Conservation (phyloP, 2,888 invertebrate genomes). For the Drosophila kokeensis region DNA sequence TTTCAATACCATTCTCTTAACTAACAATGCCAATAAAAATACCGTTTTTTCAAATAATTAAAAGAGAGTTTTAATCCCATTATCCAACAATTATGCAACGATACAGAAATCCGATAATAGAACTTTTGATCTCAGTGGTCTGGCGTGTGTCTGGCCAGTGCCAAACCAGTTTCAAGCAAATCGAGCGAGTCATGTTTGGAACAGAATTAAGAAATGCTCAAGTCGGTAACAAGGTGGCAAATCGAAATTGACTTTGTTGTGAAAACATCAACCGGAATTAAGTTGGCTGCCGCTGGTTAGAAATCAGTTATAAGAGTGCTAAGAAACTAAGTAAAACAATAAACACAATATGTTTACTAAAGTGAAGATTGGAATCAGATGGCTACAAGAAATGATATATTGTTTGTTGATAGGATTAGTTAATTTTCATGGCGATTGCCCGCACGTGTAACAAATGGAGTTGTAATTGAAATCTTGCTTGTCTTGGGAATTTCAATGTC, state of each 20-base stretch:
- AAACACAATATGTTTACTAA: slow-evolving; percentile 3
- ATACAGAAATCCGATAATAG: slow-evolving; percentile 32
- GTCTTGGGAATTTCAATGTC: slow-evolving; percentile 76
- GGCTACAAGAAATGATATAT: slow-evolving; percentile 27
- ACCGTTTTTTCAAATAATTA: slow-evolving; percentile 31
- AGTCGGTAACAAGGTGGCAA: slow-evolving; percentile 49
- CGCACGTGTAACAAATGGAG: slow-evolving; percentile 59
- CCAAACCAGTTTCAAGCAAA: slow-evolving; percentile 60
- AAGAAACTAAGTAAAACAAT: slow-evolving; percentile 1
- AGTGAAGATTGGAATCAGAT: slow-evolving; percentile 1
- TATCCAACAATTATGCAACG: slow-evolving; percentile 41
- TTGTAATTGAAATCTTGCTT: slow-evolving; percentile 58
- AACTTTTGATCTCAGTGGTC: slow-evolving; percentile 56
- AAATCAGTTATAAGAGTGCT: neutral
- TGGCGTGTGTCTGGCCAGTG: slow-evolving; percentile 62
- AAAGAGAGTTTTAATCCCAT: slow-evolving; percentile 34
- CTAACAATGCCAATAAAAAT: slow-evolving; percentile 20
- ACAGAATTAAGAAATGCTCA: slow-evolving; percentile 44
- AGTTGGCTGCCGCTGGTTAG: neutral
- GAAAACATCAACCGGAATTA: slow-evolving; percentile 54
- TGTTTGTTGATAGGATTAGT: slow-evolving; percentile 64
- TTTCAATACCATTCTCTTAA: slow-evolving; percentile 11
- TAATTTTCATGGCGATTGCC: slow-evolving; percentile 41
- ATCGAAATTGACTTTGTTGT: slow-evolving; percentile 26
- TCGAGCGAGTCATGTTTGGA: slow-evolving; percentile 43